Percentiles rank a stretch among this genome's conserved stretches.
Conservation (phyloP, 2,888 invertebrate genomes). For the Oxycera nigricornis region DNA sequence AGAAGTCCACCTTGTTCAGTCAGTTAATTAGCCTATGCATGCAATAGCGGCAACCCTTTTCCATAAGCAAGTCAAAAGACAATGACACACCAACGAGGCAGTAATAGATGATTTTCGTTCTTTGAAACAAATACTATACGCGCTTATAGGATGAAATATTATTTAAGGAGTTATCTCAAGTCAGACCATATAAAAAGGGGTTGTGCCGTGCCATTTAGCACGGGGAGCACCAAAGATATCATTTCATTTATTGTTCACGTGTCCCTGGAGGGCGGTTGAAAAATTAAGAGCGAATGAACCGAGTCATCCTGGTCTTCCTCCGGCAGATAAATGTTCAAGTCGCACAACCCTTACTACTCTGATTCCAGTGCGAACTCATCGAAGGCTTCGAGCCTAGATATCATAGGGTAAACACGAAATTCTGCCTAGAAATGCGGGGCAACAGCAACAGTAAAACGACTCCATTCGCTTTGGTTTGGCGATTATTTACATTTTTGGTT, state of each 20-base stretch:
- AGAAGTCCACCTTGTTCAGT: no score
- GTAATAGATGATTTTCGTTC: slow-evolving; percentile 32
- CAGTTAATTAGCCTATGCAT: no score
- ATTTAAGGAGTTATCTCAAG: slow-evolving; percentile 48
- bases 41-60: neutral
- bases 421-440: neutral
- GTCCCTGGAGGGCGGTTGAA: slow-evolving; percentile 49
- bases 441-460: slow-evolving; percentile 13
- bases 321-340: neutral
- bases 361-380: neutral
- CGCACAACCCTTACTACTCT: neutral
- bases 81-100: slow-evolving; percentile 15
- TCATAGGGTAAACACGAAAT: slow-evolving; percentile 3
- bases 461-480: slow-evolving; percentile 39
- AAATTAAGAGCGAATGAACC: slow-evolving; percentile 44
- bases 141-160: slow-evolving; percentile 47
- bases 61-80: neutral
- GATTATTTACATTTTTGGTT: slow-evolving; percentile 38
- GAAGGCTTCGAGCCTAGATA: neutral
- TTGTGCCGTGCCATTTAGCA: slow-evolving; percentile 44
- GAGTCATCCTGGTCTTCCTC: slow-evolving; percentile 20
- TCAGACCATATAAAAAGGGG: slow-evolving; percentile 47
- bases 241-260: slow-evolving; percentile 48
- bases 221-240: slow-evolving; percentile 44
- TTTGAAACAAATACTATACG: slow-evolving; percentile 39